phyloP scores from a whole-genome alignment of 2,888 invertebrate genomes.

The Ellobium chinense region DNA sequence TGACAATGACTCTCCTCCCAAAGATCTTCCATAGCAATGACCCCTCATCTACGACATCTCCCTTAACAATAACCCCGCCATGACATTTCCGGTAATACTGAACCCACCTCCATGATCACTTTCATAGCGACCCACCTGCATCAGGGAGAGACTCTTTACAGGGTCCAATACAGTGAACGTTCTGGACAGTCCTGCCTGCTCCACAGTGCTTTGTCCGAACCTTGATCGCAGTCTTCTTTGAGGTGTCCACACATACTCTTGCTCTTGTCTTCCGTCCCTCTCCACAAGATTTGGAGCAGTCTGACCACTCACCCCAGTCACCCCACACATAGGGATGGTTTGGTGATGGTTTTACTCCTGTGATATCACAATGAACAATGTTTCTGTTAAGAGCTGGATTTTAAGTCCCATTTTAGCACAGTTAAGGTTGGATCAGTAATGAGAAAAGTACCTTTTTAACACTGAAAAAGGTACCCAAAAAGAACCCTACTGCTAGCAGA shows the following conservation, averaged over 20 bases:
- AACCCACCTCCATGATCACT: background rate
- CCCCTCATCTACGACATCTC: no score
- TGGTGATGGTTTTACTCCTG: background rate
- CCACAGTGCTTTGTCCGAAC: background rate
- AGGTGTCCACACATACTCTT: slow-evolving; percentile 23
- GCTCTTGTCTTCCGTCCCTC: background rate
- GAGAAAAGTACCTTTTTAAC: no score
- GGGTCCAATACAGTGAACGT: background rate
- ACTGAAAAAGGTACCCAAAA: no score
- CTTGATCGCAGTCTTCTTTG: background rate
- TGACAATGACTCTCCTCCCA: no score
- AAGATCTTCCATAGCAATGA: no score
- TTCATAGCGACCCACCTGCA: no score
- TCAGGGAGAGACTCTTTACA: background rate
- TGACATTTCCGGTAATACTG: no score
- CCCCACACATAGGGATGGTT: slow-evolving; percentile 23
- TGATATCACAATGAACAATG: background rate
- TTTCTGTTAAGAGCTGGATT: no score
- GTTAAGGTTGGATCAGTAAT: no score
- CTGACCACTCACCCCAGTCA: slow-evolving; percentile 26
- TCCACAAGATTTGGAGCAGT: slow-evolving; percentile 20
- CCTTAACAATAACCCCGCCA: no score
- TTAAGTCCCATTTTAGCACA: no score
- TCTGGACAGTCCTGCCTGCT: background rate
- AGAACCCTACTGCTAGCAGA: no score